phyloP scores from a whole-genome alignment of 2,113 vertebrate species.

The Elephantulus edwardii region DNA sequence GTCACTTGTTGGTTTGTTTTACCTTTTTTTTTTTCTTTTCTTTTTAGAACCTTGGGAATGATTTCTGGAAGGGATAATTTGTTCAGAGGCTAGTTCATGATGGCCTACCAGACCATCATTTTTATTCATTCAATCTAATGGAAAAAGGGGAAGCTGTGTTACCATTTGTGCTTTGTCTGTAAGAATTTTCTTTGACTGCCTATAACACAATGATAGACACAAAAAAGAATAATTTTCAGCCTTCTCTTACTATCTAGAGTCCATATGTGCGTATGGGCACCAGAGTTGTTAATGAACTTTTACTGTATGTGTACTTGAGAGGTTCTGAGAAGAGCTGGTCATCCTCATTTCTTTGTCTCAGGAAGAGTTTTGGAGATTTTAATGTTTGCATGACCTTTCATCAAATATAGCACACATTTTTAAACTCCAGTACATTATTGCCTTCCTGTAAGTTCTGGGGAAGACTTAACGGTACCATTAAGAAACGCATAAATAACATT shows the following conservation, averaged over 20 bases:
- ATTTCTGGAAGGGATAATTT: too few species aligned
- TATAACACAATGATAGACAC: slow-evolving; percentile 54
- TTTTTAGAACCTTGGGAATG: too few species aligned
- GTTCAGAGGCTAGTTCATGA: neutral
- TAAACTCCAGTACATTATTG: slow-evolving; percentile 39
- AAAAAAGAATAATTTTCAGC: slow-evolving; percentile 52
- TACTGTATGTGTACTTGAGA: slow-evolving; percentile 42
- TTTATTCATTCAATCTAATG: neutral
- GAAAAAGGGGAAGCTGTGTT: neutral
- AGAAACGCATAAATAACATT: slow-evolving; percentile 53
- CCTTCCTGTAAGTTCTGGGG: neutral
- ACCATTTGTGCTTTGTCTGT: neutral
- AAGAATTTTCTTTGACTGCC: neutral
- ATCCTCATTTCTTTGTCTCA: slow-evolving; percentile 41
- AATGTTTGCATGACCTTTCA: slow-evolving; percentile 62
- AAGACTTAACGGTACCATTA: slow-evolving; percentile 34
- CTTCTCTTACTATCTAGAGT: slow-evolving; percentile 42
- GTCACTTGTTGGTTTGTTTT: too few species aligned
- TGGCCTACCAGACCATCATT: neutral
- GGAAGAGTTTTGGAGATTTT: slow-evolving; percentile 49
- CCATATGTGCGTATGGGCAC: slow-evolving; percentile 24
- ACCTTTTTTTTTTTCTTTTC: too few species aligned
- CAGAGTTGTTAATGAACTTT: slow-evolving; percentile 60
- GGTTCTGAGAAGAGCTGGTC: slow-evolving; percentile 45
- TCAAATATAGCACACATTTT: slow-evolving; percentile 60